These are phyloP conservation scores for Hipposideros larvatus DNA, from an alignment of 2,797 vertebrate species.

Conservation along the genomic window DNA sequence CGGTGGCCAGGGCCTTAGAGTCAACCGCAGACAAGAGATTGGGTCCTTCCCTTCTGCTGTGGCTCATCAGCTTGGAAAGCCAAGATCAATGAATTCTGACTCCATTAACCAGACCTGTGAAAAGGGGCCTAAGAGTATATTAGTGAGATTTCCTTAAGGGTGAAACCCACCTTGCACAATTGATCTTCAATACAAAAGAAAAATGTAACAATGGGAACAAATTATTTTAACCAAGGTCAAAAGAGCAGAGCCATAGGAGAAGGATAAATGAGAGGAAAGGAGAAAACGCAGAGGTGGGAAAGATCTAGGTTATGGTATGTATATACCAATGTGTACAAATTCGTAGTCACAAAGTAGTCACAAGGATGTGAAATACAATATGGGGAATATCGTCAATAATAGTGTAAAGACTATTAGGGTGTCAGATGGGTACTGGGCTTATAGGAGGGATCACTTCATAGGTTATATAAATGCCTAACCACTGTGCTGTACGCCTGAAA, in stretches of 20 bases:
- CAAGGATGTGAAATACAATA: no score
- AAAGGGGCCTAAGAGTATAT: not conserved
- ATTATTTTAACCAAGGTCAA: not conserved
- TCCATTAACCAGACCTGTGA: not conserved
- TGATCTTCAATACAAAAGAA: not conserved
- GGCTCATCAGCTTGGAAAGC: not conserved
- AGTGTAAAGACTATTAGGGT: no score
- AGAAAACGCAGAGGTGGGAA: not conserved
- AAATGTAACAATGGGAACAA: not conserved
- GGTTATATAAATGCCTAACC: no score
- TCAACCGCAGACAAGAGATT: not conserved
- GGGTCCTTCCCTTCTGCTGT: not conserved
- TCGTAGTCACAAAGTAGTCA: no score
- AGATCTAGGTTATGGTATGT: not conserved
- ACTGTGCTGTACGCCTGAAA: no score
- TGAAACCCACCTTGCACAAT: not conserved
- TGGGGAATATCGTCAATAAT: no score
- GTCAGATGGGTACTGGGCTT: no score
- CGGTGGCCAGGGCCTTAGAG: not conserved
- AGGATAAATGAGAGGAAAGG: not conserved
- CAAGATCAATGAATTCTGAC: not conserved
- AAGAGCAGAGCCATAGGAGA: not conserved
- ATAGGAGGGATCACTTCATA: no score
- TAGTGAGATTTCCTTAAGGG: not conserved
- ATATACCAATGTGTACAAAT: not conserved